These are phyloP conservation scores for Ptychochromis oligacanthus DNA, from an alignment of 2,113 vertebrate species.

Conservation along the genomic window DNA sequence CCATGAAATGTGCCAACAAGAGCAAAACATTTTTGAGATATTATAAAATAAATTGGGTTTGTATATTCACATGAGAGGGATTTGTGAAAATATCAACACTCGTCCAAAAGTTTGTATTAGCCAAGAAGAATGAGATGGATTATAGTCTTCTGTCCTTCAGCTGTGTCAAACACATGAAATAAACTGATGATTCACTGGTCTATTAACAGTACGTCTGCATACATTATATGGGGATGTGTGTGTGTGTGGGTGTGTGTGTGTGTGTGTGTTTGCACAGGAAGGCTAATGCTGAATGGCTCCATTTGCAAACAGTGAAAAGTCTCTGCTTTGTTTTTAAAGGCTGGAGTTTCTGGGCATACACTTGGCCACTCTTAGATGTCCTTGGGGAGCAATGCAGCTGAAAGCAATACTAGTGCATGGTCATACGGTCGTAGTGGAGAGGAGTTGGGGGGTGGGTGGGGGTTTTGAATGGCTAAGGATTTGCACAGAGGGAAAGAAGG, in stretches of 20 bases:
- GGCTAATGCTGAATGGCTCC: slow-evolving; percentile 42
- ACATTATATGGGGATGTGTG: slow-evolving; percentile 15
- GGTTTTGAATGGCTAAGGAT: slow-evolving; percentile 65
- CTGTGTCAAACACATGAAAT: slow-evolving; percentile 31
- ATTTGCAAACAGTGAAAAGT: slow-evolving; percentile 60
- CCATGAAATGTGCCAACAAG: slow-evolving; percentile 45
- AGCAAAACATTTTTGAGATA: slow-evolving; percentile 37
- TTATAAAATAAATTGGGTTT: slow-evolving; percentile 51
- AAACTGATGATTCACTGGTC: slow-evolving; percentile 5
- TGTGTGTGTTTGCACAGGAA: slow-evolving; percentile 38
- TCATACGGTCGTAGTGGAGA: slow-evolving; percentile 36
- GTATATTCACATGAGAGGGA: slow-evolving; percentile 5
- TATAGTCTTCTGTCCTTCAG: slow-evolving; percentile 21
- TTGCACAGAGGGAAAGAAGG: slow-evolving; percentile 46
- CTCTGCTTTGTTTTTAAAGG: slow-evolving; percentile 73
- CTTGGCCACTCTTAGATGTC: slow-evolving; percentile 60
- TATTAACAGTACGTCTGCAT: slow-evolving; percentile 27
- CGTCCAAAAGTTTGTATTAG: slow-evolving; percentile 8
- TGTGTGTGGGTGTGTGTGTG: slow-evolving; percentile 31
- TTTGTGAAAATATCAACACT: slow-evolving; percentile 38
- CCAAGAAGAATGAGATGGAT: slow-evolving; percentile 28
- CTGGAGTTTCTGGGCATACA: slow-evolving; percentile 71
- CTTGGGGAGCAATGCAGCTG: slow-evolving; percentile 68
- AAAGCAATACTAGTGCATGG: slow-evolving; percentile 72
- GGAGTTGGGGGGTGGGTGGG: slow-evolving; percentile 34